Evolutionary conservation across 2,888 invertebrate genomes (phyloP).

Genomic region (Nemotelus pantherinus): DNA sequence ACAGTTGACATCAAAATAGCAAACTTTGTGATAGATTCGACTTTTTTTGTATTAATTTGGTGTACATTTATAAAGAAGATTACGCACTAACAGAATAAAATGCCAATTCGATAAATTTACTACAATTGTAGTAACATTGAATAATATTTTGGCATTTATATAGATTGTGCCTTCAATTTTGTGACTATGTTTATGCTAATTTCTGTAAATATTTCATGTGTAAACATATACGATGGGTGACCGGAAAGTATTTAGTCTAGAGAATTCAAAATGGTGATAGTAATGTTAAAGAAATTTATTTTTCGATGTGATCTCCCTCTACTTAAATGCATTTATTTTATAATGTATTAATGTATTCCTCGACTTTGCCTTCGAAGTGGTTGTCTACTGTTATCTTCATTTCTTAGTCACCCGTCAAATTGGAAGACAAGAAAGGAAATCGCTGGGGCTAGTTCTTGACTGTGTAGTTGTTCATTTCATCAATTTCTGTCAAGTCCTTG

Average conservation of each 20-base stretch:
- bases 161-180: too few species aligned
- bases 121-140: too few species aligned
- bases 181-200: too few species aligned
- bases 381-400: background rate
- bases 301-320: background rate
- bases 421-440: background rate
- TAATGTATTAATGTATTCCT: background rate
- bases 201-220: too few species aligned
- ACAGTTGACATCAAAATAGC: too few species aligned
- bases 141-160: too few species aligned
- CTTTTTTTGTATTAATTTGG: too few species aligned
- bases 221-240: background rate
- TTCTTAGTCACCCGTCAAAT: background rate
- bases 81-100: too few species aligned
- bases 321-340: background rate
- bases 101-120: too few species aligned
- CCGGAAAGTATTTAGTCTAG: background rate
- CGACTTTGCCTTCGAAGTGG: background rate
- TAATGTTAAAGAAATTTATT: background rate
- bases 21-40: too few species aligned
- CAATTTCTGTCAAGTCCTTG: background rate
- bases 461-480: background rate
- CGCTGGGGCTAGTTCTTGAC: background rate
- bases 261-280: background rate
- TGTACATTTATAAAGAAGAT: too few species aligned